These are phyloP conservation scores for Seira musarum DNA, from an alignment of 2,888 invertebrate genomes.

Conservation along the genomic window DNA sequence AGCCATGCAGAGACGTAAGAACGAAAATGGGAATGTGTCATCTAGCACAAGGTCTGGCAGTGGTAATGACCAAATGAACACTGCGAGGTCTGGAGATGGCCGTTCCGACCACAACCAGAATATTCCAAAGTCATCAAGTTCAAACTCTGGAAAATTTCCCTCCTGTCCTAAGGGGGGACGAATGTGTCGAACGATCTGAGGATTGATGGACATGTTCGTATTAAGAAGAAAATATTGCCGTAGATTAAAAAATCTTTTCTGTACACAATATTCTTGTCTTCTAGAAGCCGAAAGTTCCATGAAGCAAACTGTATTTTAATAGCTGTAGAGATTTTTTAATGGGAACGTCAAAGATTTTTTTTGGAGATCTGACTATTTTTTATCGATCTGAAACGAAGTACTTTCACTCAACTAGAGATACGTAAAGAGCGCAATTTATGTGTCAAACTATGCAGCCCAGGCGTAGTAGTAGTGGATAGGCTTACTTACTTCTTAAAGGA, in stretches of 20 bases:
- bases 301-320: no score
- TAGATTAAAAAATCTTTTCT: conserved; percentile 11
- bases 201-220: neutral
- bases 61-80: conserved; percentile 5
- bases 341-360: no score
- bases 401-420: no score
- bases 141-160: conserved; percentile 53
- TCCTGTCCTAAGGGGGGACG: conserved; percentile 34
- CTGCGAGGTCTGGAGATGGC: neutral
- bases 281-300: no score
- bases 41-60: conserved; percentile 1
- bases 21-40: conserved; percentile 33
- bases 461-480: no score
- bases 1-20: conserved; percentile 57
- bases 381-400: no score
- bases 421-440: no score
- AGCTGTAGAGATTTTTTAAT: no score
- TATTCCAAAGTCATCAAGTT: conserved; percentile 50
- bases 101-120: conserved; percentile 49
- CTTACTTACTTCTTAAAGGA: no score
- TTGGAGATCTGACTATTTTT: no score
- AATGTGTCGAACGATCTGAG: conserved; percentile 60
- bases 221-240: neutral
- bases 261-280: no score
- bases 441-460: no score